Conservation (phyloP, 2,113 vertebrate genomes). For the Phoenicopterus ruber region DNA sequence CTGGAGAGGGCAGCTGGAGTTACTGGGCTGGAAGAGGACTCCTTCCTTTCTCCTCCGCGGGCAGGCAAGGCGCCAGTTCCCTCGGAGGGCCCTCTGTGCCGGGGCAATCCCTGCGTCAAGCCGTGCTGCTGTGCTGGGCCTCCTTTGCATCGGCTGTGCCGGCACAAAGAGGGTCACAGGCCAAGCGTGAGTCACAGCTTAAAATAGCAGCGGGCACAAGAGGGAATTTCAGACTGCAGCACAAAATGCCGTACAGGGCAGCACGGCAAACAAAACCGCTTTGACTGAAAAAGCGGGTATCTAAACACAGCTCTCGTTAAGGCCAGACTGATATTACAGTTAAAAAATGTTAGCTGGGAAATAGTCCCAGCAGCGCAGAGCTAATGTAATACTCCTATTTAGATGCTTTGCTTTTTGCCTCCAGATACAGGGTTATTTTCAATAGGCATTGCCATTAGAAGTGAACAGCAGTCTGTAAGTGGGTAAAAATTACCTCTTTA, state of each 20-base stretch:
- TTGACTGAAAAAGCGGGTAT: not conserved
- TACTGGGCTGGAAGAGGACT: not conserved
- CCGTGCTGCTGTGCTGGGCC: not conserved
- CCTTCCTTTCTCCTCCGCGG: not conserved
- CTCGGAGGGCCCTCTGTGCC: not conserved
- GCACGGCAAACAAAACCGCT: not conserved
- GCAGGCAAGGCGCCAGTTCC: not conserved
- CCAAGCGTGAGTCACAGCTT: not conserved
- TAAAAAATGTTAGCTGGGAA: not conserved
- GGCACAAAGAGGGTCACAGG: conserved; percentile 11
- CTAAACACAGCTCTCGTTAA: not conserved
- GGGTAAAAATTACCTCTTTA: not conserved
- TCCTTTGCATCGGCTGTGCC: not conserved
- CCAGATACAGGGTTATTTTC: not conserved
- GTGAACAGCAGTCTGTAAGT: not conserved
- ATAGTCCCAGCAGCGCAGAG: not conserved
- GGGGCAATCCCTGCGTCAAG: not conserved
- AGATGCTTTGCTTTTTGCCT: not conserved
- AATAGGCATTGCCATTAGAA: not conserved
- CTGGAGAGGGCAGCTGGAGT: not conserved
- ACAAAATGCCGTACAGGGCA: not conserved
- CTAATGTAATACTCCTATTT: not conserved
- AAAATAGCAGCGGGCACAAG: conserved; percentile 21
- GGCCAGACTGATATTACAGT: not conserved
- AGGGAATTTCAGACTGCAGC: not conserved